phyloP scores from a whole-genome alignment of 2,797 vertebrate species.

The Centropyge bicolor region DNA sequence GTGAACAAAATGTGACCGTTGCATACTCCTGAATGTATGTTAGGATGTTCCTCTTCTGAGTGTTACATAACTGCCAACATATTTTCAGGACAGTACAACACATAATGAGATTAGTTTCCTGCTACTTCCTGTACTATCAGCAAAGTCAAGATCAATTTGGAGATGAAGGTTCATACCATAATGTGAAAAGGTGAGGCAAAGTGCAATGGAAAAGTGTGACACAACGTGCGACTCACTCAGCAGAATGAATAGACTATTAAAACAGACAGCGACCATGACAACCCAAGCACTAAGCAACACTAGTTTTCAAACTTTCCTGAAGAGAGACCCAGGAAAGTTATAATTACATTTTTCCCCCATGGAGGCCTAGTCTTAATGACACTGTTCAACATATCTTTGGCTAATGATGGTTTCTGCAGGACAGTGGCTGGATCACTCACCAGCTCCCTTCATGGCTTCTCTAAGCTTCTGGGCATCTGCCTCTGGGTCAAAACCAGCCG shows the following conservation, averaged over 20 bases:
- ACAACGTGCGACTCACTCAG: neutral
- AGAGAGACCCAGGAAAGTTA: neutral
- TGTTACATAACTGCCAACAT: neutral
- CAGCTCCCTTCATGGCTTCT: slow-evolving; percentile 94
- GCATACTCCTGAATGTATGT: slow-evolving; percentile 8
- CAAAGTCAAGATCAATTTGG: slow-evolving; percentile 1
- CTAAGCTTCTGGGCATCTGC: slow-evolving; percentile 89
- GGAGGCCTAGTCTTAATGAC: slow-evolving; percentile 12
- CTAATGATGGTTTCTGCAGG: slow-evolving; percentile 18
- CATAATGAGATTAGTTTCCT: slow-evolving; percentile 13
- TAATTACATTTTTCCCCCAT: slow-evolving; percentile 24
- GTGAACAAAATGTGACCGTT: slow-evolving; percentile 6
- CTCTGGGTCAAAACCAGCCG: slow-evolving; percentile 86
- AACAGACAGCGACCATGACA: slow-evolving; percentile 30
- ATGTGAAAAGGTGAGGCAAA: slow-evolving; percentile 6
- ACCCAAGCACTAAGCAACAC: slow-evolving; percentile 19
- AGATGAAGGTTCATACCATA: slow-evolving; percentile 8
- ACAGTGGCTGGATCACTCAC: slow-evolving; percentile 81
- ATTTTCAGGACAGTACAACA: neutral
- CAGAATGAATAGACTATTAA: neutral
- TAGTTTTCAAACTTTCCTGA: slow-evolving; percentile 58
- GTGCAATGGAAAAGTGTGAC: neutral
- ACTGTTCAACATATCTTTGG: slow-evolving; percentile 16
- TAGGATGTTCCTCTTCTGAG: neutral
- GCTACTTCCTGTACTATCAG: slow-evolving; percentile 8